Conservation (phyloP, 2,113 vertebrate species). For the Python bivittatus region DNA sequence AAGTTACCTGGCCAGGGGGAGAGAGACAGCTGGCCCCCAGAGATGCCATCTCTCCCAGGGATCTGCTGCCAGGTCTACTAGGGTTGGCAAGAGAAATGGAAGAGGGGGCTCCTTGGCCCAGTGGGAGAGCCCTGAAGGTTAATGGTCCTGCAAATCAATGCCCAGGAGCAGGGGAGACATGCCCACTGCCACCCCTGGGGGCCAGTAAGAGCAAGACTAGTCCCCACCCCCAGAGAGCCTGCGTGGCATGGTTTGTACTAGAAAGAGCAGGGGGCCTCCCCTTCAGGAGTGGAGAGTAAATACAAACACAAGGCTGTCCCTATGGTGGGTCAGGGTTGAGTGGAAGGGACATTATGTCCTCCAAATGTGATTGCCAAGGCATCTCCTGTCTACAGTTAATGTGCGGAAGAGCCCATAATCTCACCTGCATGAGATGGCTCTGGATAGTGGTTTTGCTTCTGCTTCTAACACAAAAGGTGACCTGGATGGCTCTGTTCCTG, state of each 20-base stretch:
- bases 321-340: neutral
- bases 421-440: neutral
- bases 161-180: neutral
- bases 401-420: neutral
- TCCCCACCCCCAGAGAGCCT: neutral
- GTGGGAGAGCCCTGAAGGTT: neutral
- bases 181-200: neutral
- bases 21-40: too few relatives aligned
- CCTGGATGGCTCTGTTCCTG: neutral
- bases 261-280: neutral
- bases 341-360: neutral
- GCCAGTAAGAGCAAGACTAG: neutral
- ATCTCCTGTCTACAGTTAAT: neutral
- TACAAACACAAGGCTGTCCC: neutral
- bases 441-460: neutral
- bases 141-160: neutral
- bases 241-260: neutral
- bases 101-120: neutral
- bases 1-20: too few relatives aligned
- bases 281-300: neutral
- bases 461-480: neutral
- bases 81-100: neutral
- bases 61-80: neutral
- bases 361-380: neutral
- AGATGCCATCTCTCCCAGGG: too few relatives aligned